A percentile compares a stretch with the other conserved stretches of the same genome.
phyloP scores from a whole-genome alignment of 2,113 vertebrate species.

The Bettongia penicillata region DNA sequence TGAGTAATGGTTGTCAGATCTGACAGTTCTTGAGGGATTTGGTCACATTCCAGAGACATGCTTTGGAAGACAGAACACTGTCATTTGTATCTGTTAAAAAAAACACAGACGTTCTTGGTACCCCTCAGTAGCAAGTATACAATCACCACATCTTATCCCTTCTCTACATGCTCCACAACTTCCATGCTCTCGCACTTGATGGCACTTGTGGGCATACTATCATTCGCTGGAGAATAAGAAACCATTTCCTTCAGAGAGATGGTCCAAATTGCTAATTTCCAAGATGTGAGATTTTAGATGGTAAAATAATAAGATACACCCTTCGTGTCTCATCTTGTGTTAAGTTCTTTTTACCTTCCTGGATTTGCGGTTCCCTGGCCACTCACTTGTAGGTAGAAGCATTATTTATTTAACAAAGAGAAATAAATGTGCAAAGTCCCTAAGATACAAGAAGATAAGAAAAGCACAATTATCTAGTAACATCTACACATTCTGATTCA shows the following conservation, averaged over 20 bases:
- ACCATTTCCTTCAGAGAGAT: background rate
- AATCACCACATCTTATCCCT: background rate
- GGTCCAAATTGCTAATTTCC: background rate
- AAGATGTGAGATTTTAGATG: background rate
- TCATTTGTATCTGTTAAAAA: background rate
- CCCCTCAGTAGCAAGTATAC: background rate
- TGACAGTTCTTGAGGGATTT: background rate
- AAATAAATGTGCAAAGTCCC: too few relatives aligned
- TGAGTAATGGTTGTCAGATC: background rate
- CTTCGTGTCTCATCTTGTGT: background rate
- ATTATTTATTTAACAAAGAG: background rate
- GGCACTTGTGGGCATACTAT: background rate
- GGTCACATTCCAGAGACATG: background rate
- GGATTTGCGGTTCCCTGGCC: background rate
- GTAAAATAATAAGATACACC: background rate
- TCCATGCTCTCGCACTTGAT: background rate
- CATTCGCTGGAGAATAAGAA: background rate
- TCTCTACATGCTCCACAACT: background rate
- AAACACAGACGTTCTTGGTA: background rate
- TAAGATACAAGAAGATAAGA: too few relatives aligned
- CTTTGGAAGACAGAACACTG: background rate
- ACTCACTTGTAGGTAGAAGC: background rate
- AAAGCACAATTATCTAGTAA: background rate
- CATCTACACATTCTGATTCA: background rate
- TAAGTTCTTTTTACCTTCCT: background rate